Percentiles rank a stretch among this genome's conserved stretches.
Evolutionary conservation across 2,888 invertebrate species (phyloP).

Genomic region (Eristalis tenax): DNA sequence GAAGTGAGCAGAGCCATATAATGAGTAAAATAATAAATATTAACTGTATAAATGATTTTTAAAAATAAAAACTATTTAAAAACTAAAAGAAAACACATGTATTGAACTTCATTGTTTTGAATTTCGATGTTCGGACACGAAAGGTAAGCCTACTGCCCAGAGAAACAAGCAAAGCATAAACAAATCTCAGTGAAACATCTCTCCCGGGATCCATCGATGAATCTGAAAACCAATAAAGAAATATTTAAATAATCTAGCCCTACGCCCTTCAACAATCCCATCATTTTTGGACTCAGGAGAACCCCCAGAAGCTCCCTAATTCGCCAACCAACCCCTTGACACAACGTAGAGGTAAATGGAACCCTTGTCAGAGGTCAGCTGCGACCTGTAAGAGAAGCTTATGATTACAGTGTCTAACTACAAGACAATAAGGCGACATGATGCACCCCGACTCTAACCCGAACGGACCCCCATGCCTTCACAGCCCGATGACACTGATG

Average conservation of each 20-base stretch:
- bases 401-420: not conserved
- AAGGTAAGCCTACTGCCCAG: not conserved
- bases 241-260: not conserved
- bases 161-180: not conserved
- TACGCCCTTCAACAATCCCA: not conserved
- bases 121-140: not conserved
- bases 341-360: not conserved
- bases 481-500: not conserved
- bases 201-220: not conserved
- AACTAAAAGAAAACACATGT: not conserved
- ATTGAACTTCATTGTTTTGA: too few relatives aligned
- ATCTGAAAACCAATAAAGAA: not conserved
- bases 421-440: not conserved
- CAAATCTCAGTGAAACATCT: not conserved
- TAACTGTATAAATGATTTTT: slow-evolving; percentile 55
- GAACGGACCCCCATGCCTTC: not conserved
- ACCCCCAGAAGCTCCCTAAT: not conserved
- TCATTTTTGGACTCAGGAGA: not conserved
- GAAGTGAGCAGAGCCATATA: slow-evolving; percentile 43
- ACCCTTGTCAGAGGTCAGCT: not conserved
- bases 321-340: not conserved
- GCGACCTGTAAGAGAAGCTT: not conserved
- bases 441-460: not conserved
- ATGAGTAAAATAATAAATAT: slow-evolving; percentile 44
- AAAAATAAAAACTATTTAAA: slow-evolving; percentile 54